phyloP scores from a whole-genome alignment of 1,140 invertebrate species.

The Subanguina moxae region DNA sequence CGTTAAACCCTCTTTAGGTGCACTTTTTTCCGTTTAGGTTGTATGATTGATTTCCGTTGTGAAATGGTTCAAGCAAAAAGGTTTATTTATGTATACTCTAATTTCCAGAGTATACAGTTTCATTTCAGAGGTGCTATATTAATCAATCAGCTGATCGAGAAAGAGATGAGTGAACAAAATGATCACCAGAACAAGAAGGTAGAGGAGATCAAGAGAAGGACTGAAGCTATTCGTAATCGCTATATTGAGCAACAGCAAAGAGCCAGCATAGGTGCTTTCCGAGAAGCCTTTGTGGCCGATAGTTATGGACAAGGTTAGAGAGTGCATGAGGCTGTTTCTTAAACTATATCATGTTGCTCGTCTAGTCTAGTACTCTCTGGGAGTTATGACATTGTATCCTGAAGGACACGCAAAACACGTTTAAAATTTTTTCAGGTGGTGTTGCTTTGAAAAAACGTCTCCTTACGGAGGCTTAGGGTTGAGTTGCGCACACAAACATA shows the following conservation, averaged over 20 bases:
- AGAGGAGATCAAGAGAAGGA: slow-evolving; percentile 51
- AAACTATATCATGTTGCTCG: too few species aligned
- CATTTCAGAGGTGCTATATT: slow-evolving; percentile 55
- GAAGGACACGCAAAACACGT: too few species aligned
- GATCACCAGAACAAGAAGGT: slow-evolving; percentile 53
- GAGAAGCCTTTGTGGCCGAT: slow-evolving; percentile 34
- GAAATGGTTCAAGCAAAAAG: slow-evolving; percentile 56
- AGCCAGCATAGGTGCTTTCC: slow-evolving; percentile 23
- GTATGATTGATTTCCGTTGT: slow-evolving; percentile 57
- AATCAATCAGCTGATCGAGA: slow-evolving; percentile 58
- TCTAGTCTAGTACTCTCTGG: too few species aligned
- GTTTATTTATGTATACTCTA: slow-evolving; percentile 22
- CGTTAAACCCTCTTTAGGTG: too few species aligned
- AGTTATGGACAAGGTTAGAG: slow-evolving; percentile 60
- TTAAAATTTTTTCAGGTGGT: too few species aligned
- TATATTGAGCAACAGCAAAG: slow-evolving; percentile 46
- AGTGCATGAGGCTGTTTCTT: too few species aligned
- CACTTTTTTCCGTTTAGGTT: slow-evolving; percentile 6
- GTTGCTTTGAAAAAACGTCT: too few species aligned
- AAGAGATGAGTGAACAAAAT: slow-evolving; percentile 58
- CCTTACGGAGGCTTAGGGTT: too few species aligned
- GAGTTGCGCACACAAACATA: too few species aligned
- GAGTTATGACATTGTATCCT: too few species aligned
- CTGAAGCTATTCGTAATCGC: slow-evolving; percentile 50
- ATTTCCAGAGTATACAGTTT: not conserved